A percentile compares a stretch with the other conserved stretches of the same genome.
Conservation (phyloP, 2,888 invertebrate species). For the Dynastes tityus region DNA sequence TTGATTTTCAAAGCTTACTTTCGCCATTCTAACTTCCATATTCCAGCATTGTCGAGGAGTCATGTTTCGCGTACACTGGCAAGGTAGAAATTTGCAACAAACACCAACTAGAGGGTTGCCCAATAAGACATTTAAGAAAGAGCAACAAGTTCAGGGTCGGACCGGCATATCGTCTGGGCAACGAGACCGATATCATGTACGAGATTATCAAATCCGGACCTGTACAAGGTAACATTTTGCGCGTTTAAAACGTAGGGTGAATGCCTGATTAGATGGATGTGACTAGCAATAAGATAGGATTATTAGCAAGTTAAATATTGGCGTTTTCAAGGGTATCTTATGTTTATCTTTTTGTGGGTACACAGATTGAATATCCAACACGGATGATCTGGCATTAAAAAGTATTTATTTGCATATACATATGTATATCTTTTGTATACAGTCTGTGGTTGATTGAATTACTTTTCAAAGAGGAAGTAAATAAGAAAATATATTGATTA, state of each 20-base stretch:
- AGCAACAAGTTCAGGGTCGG: constrained; percentile 79
- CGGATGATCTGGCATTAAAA: not conserved
- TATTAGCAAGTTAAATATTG: constrained; percentile 11
- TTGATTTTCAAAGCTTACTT: not conserved
- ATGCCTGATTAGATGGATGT: not conserved
- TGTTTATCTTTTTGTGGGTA: not conserved
- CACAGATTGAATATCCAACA: not conserved
- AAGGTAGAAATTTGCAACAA: constrained; percentile 78
- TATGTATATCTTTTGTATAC: not conserved
- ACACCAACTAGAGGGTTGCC: constrained; percentile 73
- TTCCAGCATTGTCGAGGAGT: constrained; percentile 85
- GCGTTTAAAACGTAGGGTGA: constrained; percentile 11
- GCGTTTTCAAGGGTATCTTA: not conserved
- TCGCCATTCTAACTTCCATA: constrained; percentile 28
- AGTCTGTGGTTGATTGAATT: not conserved
- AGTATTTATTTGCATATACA: not conserved
- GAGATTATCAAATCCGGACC: constrained; percentile 94
- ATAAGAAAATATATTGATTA: not conserved
- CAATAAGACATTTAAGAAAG: constrained; percentile 72
- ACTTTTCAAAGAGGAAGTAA: not conserved
- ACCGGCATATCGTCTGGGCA: constrained; percentile 83
- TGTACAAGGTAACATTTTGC: constrained; percentile 81
- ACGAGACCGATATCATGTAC: constrained; percentile 90
- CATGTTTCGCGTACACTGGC: constrained; percentile 88
- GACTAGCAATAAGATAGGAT: not conserved